Percentiles rank a stretch among this genome's conserved stretches.
Conservation (phyloP, 1,140 invertebrate species). For the Zaprionus gabonicus region DNA sequence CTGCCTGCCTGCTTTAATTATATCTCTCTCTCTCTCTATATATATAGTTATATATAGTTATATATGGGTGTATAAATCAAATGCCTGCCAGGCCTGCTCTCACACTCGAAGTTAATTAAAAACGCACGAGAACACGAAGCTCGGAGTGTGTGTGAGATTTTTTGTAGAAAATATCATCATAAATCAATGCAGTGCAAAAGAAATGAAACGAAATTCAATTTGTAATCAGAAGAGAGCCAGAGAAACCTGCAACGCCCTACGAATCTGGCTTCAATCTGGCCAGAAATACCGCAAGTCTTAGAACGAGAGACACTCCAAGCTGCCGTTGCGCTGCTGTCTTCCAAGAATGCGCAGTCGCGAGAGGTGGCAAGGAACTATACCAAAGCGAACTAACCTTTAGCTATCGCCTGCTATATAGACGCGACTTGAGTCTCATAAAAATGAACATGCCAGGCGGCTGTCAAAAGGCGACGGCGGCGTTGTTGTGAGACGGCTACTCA, state of each 20-base stretch:
- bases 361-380: neutral
- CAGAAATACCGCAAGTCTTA: constrained; percentile 66
- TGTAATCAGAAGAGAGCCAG: constrained; percentile 62
- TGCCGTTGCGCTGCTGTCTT: constrained; percentile 43
- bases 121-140: constrained; percentile 33
- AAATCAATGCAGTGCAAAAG: constrained; percentile 73
- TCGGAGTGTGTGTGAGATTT: constrained; percentile 4
- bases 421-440: constrained; percentile 59
- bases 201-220: constrained; percentile 78
- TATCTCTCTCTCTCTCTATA: constrained; percentile 41
- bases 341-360: constrained; percentile 67
- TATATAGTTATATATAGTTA: constrained; percentile 30
- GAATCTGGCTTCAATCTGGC: constrained; percentile 56
- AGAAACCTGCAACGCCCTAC: constrained; percentile 66
- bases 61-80: constrained; percentile 65
- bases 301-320: constrained; percentile 29
- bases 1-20: constrained; percentile 57
- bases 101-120: constrained; percentile 76
- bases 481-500: constrained; percentile 74
- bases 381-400: neutral
- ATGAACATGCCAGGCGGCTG: constrained; percentile 75
- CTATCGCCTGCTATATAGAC: neutral
- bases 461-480: constrained; percentile 66
- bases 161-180: constrained; percentile 65
- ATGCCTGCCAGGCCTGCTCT: constrained; percentile 44